Evolutionary conservation across 2,113 vertebrate species (phyloP), one percentile per base, ranked within the genome.

Genomic region (Amphiprion percula): DNA sequence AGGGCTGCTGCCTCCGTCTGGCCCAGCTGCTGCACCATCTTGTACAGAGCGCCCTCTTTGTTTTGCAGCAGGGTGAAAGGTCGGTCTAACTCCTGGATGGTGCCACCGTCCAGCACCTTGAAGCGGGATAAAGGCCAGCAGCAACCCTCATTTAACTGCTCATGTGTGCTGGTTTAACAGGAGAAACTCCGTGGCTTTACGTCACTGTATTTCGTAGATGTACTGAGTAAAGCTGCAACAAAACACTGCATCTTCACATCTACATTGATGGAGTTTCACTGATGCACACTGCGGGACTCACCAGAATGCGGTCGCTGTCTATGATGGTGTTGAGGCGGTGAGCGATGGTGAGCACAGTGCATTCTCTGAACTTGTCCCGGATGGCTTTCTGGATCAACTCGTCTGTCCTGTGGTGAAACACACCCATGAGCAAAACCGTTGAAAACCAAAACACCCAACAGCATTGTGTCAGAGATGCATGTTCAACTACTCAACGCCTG

Each of bases 301-400:
- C 97, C 96, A 99, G 95, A 67, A 99, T 99, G 77, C 94, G 96
- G 91, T 99, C 97, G 0, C 96, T 98, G 94, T 99, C 97, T 4
- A 99, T 96, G 85, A 99, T 96, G 52, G 98, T 99, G 94, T 99
- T 99, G 84, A 99, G 86, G 28, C 98, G 95, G 84, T 99, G 98
- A 10, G 98, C 96, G 23, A 99, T 98, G 62, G 98, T 99, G 71
- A 99, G 94, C 74, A 99, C 97, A 0, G 98, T 99, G 78, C 98
- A 99, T 0, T 96, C 95, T 39, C 93, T 94, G 90, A 99, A 99
- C 85, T 97, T 99, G 33, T 97, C 96, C 49, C 97, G 93, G 33
- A 99, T 99, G 21, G 96, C 99, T 85, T 95, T 95, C 75, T 99
- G 98, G 93, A 99, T 99, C 79, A 99, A 92, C 52, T 96, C 96